phyloP scores from a whole-genome alignment of 2,797 vertebrate genomes.

The Miichthys miiuy region DNA sequence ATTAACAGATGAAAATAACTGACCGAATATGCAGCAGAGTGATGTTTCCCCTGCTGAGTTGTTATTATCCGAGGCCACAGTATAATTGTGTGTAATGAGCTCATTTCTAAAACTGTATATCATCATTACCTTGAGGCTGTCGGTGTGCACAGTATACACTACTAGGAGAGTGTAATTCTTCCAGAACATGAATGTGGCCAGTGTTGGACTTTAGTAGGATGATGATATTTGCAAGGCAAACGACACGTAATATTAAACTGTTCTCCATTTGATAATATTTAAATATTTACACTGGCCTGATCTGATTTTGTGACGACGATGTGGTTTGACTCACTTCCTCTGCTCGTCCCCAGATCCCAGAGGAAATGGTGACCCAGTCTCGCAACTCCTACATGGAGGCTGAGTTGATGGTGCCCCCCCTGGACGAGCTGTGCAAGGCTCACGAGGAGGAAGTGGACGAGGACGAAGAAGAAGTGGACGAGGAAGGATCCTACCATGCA shows the following conservation, averaged over 20 bases:
- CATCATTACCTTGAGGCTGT: constrained; percentile 37
- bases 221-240: neutral
- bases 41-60: constrained; percentile 25
- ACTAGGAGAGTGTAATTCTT: constrained; percentile 10
- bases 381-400: constrained; percentile 91
- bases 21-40: neutral
- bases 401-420: constrained; percentile 86
- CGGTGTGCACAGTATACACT: neutral
- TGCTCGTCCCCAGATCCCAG: constrained; percentile 86
- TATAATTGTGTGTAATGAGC: constrained; percentile 39
- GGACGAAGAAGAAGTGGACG: constrained; percentile 74
- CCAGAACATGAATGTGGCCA: neutral
- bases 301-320: constrained; percentile 2
- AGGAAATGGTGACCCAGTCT: constrained; percentile 92
- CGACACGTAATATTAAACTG: neutral
- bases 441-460: constrained; percentile 83
- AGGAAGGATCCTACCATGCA: constrained; percentile 85
- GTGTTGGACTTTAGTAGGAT: neutral
- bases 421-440: constrained; percentile 90
- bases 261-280: neutral
- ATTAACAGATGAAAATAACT: constrained; percentile 27
- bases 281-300: neutral
- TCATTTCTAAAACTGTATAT: constrained; percentile 39
- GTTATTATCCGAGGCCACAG: constrained; percentile 20
- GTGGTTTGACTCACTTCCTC: constrained; percentile 20